Evolutionary conservation across 2,113 vertebrate genomes (phyloP), one percentile per base, ranked within the genome.

Genomic region (Pao palembangensis): DNA sequence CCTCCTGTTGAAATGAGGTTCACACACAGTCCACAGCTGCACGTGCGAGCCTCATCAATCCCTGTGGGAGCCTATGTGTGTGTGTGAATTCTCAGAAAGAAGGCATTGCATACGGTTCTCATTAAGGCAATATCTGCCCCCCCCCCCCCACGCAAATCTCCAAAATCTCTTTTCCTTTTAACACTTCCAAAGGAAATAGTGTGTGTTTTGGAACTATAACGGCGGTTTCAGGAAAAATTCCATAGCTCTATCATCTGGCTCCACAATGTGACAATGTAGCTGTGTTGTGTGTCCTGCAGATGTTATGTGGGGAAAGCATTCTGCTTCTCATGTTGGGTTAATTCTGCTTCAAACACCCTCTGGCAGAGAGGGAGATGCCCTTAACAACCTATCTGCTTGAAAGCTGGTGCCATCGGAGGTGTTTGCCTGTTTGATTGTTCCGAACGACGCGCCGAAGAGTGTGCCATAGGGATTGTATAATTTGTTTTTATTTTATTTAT

Each of bases 11-110:
- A 73, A 43, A 64, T 49, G 63, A 52, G 82, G 64, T 78, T 85
- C 73, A 85, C 54, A 41, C 70, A 70, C 69, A 72, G 58, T 76
- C 62, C 73, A 76, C 83, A 85, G 83, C 86, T 88, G 85, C 78
- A 80, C 69, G 81, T 67, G 67, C 71, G 66, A 51, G 71, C 65
- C 76, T 75, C 74, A 72, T 61, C 64, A 71, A 54, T 69, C 72
- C 58, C 52, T 2, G 11, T 75, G 68, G 41, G 73, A 28, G 21
- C 48, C 42, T 61, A 41, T 61, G 38, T 58, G 38, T 44, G 44
- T 55, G 25, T 28, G 25, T 38, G 34, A 11, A 8, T 8, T 11
- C 34, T 11, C 8, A 38, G 10, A 38, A 55, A 71, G 52, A 58
- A 43, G 46, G 14, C 42, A 59, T 53, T 49, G 18, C 41, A 19